Evolutionary conservation across 2,797 vertebrate genomes (phyloP), one percentile per base, ranked within the genome.

Genomic region (Fratercula arctica): DNA sequence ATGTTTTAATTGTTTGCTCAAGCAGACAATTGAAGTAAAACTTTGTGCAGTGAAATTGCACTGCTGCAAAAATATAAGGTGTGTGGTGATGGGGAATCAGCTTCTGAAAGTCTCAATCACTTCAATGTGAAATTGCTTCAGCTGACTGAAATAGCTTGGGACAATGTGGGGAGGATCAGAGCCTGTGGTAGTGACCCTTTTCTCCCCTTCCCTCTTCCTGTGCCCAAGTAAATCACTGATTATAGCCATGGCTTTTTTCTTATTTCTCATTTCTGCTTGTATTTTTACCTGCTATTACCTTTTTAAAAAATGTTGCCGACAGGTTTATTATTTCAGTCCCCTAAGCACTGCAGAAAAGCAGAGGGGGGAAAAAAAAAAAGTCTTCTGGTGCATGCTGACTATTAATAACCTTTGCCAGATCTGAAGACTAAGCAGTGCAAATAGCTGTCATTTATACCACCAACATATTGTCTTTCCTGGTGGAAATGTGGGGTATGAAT

Each of bases 1-100:
- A 46, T 72, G 39, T 89, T 96, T 95, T 95, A 96, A 97, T 88
- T 92, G 86, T 87, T 74, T 83, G 46, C 88, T 93, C 35, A 83
- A 81, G n/a, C 54, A 95, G 79, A 60, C 33, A 51, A 61, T 16
- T 56, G 46, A 93, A 80, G 20, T 63, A 89, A 89, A 81, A 25
- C 33, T 24, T 9, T 93, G 56, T 35, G 31, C 35, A 53, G 33
- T 84, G 87, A 90, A 95, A 95, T 75, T 50, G 24, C 78, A 70
- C 35, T 91, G 51, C 85, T 92, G 35, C 29, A 81, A 18, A 56
- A 82, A 50, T 53, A 91, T 37, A 50, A 61, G 66, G 39, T 35
- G 37, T 78, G 69, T 48, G 46, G 16, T 73, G 61, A 64, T 84
- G 78, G 89, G 43, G 61, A 91, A 89, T 72, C 35, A 61, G 75